These are phyloP conservation scores for Synanceia verrucosa DNA, from an alignment of 2,797 vertebrate species.

Conservation along the genomic window DNA sequence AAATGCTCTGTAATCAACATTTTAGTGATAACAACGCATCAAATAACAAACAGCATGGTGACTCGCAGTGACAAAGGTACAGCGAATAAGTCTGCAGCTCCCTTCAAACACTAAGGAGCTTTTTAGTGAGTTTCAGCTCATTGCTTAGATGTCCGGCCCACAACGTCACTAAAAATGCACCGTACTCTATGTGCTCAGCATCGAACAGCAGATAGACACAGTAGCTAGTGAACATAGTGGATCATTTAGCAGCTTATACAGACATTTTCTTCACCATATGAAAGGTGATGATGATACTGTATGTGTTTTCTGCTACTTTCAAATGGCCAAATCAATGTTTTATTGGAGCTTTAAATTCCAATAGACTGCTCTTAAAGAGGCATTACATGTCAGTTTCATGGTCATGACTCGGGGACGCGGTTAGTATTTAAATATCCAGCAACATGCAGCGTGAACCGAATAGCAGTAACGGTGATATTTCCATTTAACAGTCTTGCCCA, in stretches of 20 bases:
- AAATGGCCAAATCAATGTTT: no score
- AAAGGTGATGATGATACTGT: background rate
- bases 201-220: background rate
- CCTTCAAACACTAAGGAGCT: background rate
- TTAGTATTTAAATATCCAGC: background rate
- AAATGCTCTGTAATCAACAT: background rate
- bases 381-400: background rate
- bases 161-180: background rate
- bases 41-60: background rate
- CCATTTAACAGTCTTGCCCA: constrained; percentile 35
- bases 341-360: background rate
- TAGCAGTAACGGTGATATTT: constrained; percentile 28
- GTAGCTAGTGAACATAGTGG: background rate
- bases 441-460: background rate
- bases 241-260: background rate
- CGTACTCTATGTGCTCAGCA: background rate
- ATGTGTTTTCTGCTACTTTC: background rate
- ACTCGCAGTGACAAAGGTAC: background rate
- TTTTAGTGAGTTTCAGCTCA: background rate
- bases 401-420: background rate
- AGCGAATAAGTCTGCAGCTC: background rate
- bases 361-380: background rate
- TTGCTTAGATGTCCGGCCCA: background rate
- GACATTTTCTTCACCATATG: background rate
- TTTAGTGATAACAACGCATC: background rate